These are phyloP conservation scores for Caenorhabditis auriculariae DNA, from an alignment of 2,888 invertebrate species.

Conservation along the genomic window DNA sequence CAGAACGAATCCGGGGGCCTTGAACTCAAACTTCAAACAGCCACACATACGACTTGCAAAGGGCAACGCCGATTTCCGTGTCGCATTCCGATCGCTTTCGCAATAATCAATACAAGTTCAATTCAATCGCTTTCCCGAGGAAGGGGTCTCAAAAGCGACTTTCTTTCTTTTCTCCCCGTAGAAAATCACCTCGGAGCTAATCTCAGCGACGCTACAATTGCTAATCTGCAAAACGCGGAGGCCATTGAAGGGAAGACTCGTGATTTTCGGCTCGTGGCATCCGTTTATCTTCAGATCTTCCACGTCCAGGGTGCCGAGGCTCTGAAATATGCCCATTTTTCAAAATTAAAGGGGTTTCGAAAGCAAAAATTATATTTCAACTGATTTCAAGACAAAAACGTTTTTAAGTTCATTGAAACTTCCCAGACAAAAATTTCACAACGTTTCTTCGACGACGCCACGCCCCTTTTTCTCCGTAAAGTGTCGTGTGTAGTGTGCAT, in stretches of 20 bases:
- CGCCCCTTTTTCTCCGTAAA: no score
- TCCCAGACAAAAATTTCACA: no score
- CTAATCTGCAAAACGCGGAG: slow-evolving; percentile 9
- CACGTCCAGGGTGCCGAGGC: slow-evolving; percentile 17
- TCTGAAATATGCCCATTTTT: no score
- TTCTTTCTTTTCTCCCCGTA: slow-evolving; percentile 1
- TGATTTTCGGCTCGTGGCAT: slow-evolving; percentile 12
- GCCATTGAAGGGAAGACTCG: slow-evolving; percentile 17
- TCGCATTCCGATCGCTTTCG: slow-evolving; percentile 10
- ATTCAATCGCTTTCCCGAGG: slow-evolving; percentile 8
- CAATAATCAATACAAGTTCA: slow-evolving; percentile 14
- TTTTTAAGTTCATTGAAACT: no score
- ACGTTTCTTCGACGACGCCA: no score
- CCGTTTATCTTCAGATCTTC: slow-evolving; percentile 26
- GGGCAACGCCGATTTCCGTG: slow-evolving; percentile 2
- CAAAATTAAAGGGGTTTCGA: no score
- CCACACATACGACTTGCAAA: no score
- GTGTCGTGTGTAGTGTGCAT: no score
- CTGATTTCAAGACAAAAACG: no score
- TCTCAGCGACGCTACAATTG: slow-evolving; percentile 9
- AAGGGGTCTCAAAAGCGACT: slow-evolving; percentile 3
- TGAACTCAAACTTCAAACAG: no score
- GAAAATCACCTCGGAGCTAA: slow-evolving; percentile 8
- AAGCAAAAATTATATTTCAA: no score
- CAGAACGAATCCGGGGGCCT: neutral